phyloP scores from a whole-genome alignment of 2,888 invertebrate genomes.

The Plebejus anna region DNA sequence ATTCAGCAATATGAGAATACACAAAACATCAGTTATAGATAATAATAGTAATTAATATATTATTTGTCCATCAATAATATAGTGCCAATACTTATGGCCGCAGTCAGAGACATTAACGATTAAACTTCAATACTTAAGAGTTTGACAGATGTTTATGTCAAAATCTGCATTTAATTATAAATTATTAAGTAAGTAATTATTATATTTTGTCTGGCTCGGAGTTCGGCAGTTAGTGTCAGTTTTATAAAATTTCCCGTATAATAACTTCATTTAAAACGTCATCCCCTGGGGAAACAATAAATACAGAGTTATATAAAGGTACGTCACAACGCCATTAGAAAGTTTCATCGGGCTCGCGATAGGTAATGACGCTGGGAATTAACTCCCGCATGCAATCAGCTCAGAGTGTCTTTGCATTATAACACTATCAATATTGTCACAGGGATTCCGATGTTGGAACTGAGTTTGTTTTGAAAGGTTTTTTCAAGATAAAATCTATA shows the following conservation, averaged over 20 bases:
- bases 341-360: slow-evolving; percentile 12
- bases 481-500: not conserved
- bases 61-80: too few species aligned
- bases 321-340: slow-evolving; percentile 17
- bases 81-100: too few species aligned
- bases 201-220: too few species aligned
- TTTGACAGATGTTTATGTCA: too few species aligned
- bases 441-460: slow-evolving; percentile 9
- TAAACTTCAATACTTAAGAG: too few species aligned
- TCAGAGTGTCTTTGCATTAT: slow-evolving; percentile 34
- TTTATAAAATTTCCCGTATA: not conserved
- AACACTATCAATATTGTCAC: slow-evolving; percentile 27
- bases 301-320: slow-evolving; percentile 22
- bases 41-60: too few species aligned
- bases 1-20: too few species aligned
- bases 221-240: not conserved
- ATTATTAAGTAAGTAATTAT: too few species aligned
- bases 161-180: too few species aligned
- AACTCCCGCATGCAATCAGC: slow-evolving; percentile 37
- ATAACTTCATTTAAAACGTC: not conserved
- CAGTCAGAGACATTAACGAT: too few species aligned
- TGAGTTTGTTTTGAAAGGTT: not conserved
- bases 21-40: too few species aligned
- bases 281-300: not conserved
- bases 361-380: slow-evolving; percentile 37